Conservation (phyloP, 53 echinoderm and acorn worm genomes). For the Henricia sp. region DNA sequence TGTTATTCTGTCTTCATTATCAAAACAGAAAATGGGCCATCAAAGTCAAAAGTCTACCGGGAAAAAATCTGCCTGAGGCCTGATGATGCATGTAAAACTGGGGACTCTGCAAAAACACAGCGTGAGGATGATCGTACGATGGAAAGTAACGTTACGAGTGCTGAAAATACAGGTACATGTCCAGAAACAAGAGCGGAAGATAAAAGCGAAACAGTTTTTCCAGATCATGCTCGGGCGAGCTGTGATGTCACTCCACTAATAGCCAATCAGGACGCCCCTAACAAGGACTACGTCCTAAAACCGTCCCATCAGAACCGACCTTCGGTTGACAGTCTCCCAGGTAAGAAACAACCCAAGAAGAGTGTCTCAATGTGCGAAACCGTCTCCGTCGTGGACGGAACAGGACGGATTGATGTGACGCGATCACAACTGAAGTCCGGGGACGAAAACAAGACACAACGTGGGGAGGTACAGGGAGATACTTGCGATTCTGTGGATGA, state of each 20-base stretch:
- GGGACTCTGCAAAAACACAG: too few species aligned
- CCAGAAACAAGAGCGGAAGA: neutral
- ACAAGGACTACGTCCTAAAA: conserved; percentile 19
- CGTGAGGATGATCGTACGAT: neutral
- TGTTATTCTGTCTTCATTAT: neutral
- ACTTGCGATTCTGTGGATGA: neutral
- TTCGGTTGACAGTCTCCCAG: neutral
- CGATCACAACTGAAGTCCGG: conserved; percentile 5
- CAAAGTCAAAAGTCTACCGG: conserved; percentile 43
- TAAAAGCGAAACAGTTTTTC: neutral
- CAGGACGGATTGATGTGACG: conserved; percentile 17
- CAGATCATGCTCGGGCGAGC: neutral
- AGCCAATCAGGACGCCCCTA: conserved; percentile 19
- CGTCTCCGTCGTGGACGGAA: conserved; percentile 41
- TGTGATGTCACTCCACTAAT: neutral
- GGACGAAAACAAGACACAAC: neutral
- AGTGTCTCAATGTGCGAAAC: conserved; percentile 58
- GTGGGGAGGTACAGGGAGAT: neutral
- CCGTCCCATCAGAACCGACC: conserved; percentile 25
- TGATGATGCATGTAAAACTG: neutral
- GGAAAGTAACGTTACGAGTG: neutral
- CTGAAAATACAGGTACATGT: neutral
- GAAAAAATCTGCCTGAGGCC: conserved; percentile 36
- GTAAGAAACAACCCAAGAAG: conserved; percentile 53
- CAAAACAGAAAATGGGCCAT: conserved; percentile 1